Base-by-base conservation (phyloP, 2,113 vertebrate genomes). In the Nerophis lumbriciformis region DNA sequence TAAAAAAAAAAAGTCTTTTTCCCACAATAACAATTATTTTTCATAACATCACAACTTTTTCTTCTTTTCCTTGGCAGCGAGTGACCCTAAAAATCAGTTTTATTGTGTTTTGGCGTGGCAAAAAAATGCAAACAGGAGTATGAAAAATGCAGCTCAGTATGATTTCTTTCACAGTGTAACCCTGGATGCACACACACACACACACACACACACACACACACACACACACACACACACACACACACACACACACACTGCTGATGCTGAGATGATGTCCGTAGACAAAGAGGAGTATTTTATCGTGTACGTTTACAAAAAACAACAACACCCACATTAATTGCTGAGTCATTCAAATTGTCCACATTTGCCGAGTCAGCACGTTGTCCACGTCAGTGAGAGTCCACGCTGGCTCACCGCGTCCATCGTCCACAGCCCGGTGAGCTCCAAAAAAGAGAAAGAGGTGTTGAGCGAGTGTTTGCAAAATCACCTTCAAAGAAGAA, bases 91-190 rank as follows among this genome's bases (percentile, higher is more conserved):
- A 3, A 60, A n/a, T 21, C 56, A n/a, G 6, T 45, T 42, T 16
- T 57, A 19, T 3, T 9, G 19, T 19, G 39, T 4, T 79, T 65
- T 63, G 53, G 58, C 72, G 61, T 36, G 53, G n/a, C n/a, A n/a
- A n/a, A n/a, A n/a, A 73, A 64, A 82, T 66, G 61, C 65, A 83
- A 75, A 84, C 79, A 86, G 71, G 73, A 72, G 47, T 53, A 81
- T 80, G 72, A 81, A 74, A 75, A 71, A 86, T 83, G 76, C 42
- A 38, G 74, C 75, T n/a, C 48, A 57, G 76, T 73, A 77, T 69
- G 68, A 84, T 66, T 79, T 84, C 73, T 83, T 87, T 88, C 81
- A 86, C 83, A 87, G 84, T 86, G 87, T 86, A 78, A 75, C 50
- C 75, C 70, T 72, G 73, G 62, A 83, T 71, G 75, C 69, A 62